Evolutionary conservation across 2,113 vertebrate species (phyloP), one percentile per base, ranked within the genome.

Genomic region (Grammomys surdaster): DNA sequence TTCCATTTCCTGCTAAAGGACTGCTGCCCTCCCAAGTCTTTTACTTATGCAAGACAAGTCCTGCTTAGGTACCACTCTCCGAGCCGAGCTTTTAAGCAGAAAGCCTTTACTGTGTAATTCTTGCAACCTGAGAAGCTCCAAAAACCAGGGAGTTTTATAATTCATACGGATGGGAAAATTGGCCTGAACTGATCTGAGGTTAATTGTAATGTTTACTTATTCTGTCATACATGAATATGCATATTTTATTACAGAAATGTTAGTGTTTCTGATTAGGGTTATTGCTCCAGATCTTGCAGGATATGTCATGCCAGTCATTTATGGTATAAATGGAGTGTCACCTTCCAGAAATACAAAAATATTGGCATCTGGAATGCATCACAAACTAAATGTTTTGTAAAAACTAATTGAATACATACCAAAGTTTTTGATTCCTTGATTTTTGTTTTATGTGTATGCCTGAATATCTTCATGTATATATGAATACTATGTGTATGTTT

Each of bases 191-290:
- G 65, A 94, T 93, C 16, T 54, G 67, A 94, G 43, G 76, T 92
- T 95, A 92, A 96, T 72, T 24, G 51, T 63, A 56, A 46, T 67
- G 58, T 86, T 92, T 88, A 82, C 78, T 82, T 82, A 92, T 85
- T 87, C 65, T 24, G 12, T 22, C 2, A 67, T 80, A 17, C 20
- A 73, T 56, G 86, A 92, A 88, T 78, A 91, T 43, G 70, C 65
- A 33, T 36, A 63, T 81, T 97, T 88, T 86, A 46, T 70, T 90
- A 31, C 8, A 86, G 86, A 94, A 97, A 75, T 92, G 31, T 82
- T 77, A 88, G 46, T 33, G 19, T 89, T 7, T 65, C 93, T 96
- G 84, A 93, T 88, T 89, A 93, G 78, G 75, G 33, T 89, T 94
- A 19, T 92, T 56, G 33, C 26, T 80, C 17, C 26, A 20, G 46